Percentiles rank a stretch among this genome's conserved stretches.
Conservation (phyloP, 2,113 vertebrate species). For the Mastomys natalensis region DNA sequence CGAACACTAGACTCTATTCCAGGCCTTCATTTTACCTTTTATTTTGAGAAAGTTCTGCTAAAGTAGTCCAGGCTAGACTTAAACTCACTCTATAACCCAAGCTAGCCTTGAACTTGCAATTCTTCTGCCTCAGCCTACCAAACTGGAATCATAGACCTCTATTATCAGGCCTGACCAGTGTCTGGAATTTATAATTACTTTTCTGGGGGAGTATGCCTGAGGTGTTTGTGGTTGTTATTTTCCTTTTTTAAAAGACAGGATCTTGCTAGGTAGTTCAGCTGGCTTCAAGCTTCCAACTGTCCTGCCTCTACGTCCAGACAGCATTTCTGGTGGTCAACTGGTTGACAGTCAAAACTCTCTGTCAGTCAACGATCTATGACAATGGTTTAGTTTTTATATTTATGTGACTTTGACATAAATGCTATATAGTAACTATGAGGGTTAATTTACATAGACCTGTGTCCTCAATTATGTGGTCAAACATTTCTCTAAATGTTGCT, state of each 20-base stretch:
- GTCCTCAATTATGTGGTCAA: background rate
- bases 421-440: background rate
- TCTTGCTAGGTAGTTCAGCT: background rate
- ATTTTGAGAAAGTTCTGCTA: background rate
- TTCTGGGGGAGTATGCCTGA: background rate
- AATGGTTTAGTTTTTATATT: constrained; percentile 8
- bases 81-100: background rate
- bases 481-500: background rate
- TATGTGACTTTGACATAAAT: constrained; percentile 23
- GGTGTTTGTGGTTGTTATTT: background rate
- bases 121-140: background rate
- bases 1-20: background rate
- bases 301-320: no score
- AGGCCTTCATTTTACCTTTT: background rate
- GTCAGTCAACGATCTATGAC: background rate
- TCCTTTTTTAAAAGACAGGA: background rate
- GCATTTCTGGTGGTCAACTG: constrained; percentile 15
- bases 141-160: background rate
- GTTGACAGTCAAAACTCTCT: background rate
- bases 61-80: background rate
- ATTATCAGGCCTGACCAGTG: background rate
- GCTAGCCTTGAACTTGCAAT: background rate
- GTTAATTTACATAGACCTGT: background rate
- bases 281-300: background rate
- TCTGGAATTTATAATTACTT: background rate